phyloP scores from a whole-genome alignment of 2,888 invertebrate species.

The Ephialtes manifestator region DNA sequence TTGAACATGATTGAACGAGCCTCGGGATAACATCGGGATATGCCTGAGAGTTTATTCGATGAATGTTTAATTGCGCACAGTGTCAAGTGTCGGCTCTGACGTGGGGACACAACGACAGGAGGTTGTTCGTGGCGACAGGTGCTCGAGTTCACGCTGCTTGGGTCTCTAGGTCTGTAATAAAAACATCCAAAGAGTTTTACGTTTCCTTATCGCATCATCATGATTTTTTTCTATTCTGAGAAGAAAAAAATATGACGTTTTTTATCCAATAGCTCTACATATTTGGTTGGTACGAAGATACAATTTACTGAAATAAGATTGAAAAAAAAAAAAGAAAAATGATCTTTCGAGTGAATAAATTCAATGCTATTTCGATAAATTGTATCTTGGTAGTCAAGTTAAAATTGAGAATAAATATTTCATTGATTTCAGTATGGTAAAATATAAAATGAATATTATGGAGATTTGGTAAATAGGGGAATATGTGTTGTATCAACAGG shows the following conservation, averaged over 20 bases:
- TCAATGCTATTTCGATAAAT: too few species aligned
- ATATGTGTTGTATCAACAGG: slow-evolving; percentile 84
- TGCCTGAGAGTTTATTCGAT: slow-evolving; percentile 1
- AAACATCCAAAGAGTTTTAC: slow-evolving; percentile 24
- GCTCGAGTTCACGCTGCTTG: slow-evolving; percentile 97
- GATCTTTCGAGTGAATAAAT: too few species aligned
- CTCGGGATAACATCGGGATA: neutral
- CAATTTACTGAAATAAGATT: too few species aligned
- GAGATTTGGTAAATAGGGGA: neutral
- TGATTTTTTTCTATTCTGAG: neutral
- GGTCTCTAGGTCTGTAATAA: slow-evolving; percentile 89
- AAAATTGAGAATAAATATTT: too few species aligned
- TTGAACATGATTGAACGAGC: neutral
- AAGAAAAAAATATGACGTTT: neutral
- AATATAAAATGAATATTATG: slow-evolving; percentile 6
- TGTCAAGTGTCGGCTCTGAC: slow-evolving; percentile 96
- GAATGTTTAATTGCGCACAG: slow-evolving; percentile 86
- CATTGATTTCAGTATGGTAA: too few species aligned
- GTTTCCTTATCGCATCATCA: slow-evolving; percentile 1
- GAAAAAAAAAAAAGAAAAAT: too few species aligned
- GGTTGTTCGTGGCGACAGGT: slow-evolving; percentile 97
- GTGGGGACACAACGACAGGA: slow-evolving; percentile 99
- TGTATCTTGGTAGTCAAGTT: too few species aligned
- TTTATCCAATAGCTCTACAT: too few species aligned
- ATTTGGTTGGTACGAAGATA: too few species aligned